A percentile compares a stretch with the other conserved stretches of the same genome.
These are phyloP conservation scores for Muschampia plurimacula DNA, from an alignment of 2,888 invertebrate species.

Conservation along the genomic window DNA sequence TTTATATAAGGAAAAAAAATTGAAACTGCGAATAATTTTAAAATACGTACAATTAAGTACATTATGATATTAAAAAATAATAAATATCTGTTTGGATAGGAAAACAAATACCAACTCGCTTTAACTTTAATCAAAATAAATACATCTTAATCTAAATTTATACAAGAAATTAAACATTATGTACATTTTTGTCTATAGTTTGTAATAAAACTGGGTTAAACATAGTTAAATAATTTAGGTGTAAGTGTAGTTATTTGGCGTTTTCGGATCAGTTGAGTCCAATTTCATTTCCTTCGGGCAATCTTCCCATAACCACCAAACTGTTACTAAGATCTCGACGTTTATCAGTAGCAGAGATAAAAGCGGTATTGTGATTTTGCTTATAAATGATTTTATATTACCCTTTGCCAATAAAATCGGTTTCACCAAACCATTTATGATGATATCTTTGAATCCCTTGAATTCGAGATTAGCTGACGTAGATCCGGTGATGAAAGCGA, in stretches of 20 bases:
- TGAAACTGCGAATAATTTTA: too few species aligned
- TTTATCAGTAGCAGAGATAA: constrained; percentile 73
- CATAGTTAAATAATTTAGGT: constrained; percentile 3
- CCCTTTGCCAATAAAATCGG: constrained; percentile 69
- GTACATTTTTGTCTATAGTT: neutral
- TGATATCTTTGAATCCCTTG: constrained; percentile 67
- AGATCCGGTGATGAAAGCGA: constrained; percentile 66
- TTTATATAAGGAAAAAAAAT: too few species aligned
- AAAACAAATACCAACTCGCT: neutral
- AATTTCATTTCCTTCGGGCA: constrained; percentile 59
- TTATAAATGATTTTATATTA: constrained; percentile 71
- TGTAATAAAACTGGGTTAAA: constrained; percentile 24
- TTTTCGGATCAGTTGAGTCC: constrained; percentile 18
- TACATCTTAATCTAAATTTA: constrained; percentile 14
- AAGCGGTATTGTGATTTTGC: constrained; percentile 74
- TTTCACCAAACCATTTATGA: constrained; percentile 71
- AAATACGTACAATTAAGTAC: too few species aligned
- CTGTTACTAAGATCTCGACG: constrained; percentile 70
- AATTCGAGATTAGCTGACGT: constrained; percentile 58
- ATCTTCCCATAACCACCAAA: constrained; percentile 84
- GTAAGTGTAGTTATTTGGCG: constrained; percentile 8
- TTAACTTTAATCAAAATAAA: constrained; percentile 5
- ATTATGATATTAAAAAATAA: too few species aligned
- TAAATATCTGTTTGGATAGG: neutral
- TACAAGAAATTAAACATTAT: constrained; percentile 4